These are phyloP conservation scores for Australoheros facetus DNA, from an alignment of 2,797 vertebrate species.

Conservation along the genomic window DNA sequence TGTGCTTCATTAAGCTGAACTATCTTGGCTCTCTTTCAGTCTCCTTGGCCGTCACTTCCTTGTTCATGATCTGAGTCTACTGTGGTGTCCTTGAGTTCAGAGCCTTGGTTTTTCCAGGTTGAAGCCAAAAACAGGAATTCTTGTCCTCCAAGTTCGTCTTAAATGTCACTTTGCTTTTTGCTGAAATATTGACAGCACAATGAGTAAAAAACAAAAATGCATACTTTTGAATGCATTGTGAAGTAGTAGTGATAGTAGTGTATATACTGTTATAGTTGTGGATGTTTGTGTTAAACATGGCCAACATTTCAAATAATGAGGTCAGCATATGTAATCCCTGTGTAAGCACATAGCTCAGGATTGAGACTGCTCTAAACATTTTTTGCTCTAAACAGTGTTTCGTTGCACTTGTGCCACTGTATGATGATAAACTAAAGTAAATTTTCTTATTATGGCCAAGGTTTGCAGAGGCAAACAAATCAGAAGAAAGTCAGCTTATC, in stretches of 20 bases:
- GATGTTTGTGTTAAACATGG: neutral
- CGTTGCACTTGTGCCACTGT: neutral
- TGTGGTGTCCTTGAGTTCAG: conserved; percentile 53
- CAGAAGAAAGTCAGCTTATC: neutral
- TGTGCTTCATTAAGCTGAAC: conserved; percentile 34
- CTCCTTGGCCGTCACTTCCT: conserved; percentile 66
- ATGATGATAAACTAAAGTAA: neutral
- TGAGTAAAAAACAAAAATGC: neutral
- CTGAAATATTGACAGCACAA: neutral
- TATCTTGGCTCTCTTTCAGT: conserved; percentile 49
- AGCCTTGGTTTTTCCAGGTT: conserved; percentile 55
- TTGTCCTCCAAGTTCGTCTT: conserved; percentile 1
- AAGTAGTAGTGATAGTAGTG: neutral
- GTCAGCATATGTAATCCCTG: neutral
- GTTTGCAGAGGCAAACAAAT: neutral
- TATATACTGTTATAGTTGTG: neutral
- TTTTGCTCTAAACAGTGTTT: neutral
- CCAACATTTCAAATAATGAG: neutral
- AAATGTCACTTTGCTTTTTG: neutral
- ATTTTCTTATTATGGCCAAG: neutral
- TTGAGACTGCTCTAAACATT: neutral
- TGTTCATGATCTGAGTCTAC: conserved; percentile 51
- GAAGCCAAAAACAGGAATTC: conserved; percentile 15
- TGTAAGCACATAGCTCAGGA: neutral
- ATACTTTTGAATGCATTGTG: neutral